Percentiles rank a stretch among this genome's conserved stretches.
Evolutionary conservation across 2,797 vertebrate species (phyloP).

Genomic region (Bovichtus variegatus): DNA sequence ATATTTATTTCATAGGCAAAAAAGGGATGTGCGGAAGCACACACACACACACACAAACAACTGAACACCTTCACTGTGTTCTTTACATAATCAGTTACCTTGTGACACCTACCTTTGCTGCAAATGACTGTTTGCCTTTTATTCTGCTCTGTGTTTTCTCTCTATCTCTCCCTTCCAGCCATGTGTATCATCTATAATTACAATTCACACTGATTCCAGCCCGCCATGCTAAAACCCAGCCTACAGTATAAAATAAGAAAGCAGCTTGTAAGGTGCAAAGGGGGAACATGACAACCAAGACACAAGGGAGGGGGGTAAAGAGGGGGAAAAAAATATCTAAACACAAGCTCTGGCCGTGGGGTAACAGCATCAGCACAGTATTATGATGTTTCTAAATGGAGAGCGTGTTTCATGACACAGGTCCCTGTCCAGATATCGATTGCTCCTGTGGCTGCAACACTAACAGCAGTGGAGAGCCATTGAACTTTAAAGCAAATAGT

Average conservation of each 20-base stretch:
- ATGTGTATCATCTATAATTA: conserved; percentile 85
- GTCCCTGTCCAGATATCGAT: conserved; percentile 81
- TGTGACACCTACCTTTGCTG: conserved; percentile 82
- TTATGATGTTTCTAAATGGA: conserved; percentile 88
- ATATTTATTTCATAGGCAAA: conserved; percentile 67
- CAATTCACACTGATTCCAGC: conserved; percentile 81
- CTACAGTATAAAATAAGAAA: conserved; percentile 76
- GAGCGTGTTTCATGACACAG: conserved; percentile 84
- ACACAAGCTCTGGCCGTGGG: conserved; percentile 71
- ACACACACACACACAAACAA: conserved; percentile 2
- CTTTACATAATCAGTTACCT: conserved; percentile 84
- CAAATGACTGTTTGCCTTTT: conserved; percentile 85
- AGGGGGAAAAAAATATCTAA: conserved; percentile 53
- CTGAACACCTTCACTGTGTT: conserved; percentile 73
- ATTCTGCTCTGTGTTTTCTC: conserved; percentile 79
- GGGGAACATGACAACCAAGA: conserved; percentile 72
- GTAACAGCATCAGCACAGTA: conserved; percentile 74
- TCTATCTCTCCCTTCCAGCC: conserved; percentile 82
- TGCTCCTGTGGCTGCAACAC: conserved; percentile 80
- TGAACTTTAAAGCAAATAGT: conserved; percentile 88
- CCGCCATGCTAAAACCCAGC: conserved; percentile 74
- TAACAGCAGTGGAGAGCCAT: conserved; percentile 83
- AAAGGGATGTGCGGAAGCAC: conserved; percentile 26
- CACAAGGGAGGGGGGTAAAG: conserved; percentile 51
- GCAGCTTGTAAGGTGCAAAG: conserved; percentile 75